phyloP scores from a whole-genome alignment of 2,113 vertebrate genomes.

The Nothocercus nigrocapillus region DNA sequence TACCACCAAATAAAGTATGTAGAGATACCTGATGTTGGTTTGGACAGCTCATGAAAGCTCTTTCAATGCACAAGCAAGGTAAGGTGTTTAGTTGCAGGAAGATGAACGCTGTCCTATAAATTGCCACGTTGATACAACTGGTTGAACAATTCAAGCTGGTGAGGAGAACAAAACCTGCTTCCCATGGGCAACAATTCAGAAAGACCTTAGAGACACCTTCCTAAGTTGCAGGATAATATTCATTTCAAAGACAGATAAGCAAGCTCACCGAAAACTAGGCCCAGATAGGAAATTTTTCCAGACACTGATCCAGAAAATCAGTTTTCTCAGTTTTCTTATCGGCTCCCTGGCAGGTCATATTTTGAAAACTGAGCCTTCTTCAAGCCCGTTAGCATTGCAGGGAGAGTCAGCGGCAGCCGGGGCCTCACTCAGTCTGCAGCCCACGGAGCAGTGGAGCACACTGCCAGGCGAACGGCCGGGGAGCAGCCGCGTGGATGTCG shows the following conservation, averaged over 20 bases:
- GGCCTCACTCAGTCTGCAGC: neutral
- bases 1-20: neutral
- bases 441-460: neutral
- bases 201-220: neutral
- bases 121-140: neutral
- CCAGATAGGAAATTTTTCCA: neutral
- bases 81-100: neutral
- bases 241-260: neutral
- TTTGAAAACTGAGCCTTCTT: neutral
- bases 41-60: neutral
- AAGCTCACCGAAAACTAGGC: neutral
- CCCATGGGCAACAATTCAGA: neutral
- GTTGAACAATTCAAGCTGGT: neutral
- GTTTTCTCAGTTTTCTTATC: neutral
- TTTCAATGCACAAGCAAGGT: neutral
- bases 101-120: neutral
- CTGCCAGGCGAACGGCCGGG: neutral
- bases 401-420: neutral
- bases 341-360: neutral
- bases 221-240: neutral
- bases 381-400: neutral
- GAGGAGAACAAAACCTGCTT: neutral
- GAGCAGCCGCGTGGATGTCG: conserved; percentile 1
- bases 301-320: neutral
- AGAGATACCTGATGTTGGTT: neutral